Base-by-base conservation (phyloP, 2,888 invertebrate species). In the Sarcophaga variegata region DNA sequence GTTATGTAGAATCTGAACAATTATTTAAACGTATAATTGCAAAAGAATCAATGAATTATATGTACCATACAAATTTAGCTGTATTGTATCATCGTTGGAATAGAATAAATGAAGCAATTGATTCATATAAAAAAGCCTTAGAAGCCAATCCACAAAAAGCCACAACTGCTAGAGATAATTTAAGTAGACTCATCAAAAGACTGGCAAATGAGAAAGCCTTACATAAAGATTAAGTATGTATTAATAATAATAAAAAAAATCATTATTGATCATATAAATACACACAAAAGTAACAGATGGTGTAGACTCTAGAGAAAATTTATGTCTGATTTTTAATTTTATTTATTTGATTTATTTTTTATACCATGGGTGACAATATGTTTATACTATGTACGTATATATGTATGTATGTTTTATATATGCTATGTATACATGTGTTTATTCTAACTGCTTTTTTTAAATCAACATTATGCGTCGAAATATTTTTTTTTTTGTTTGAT, bases 81-180 rank as follows among this genome's bases (percentile, higher is more conserved):
- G 98, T 98, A 25, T 94, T 98, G n/a, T 98, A 98, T 93, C 98
- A 98, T 94, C 96, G 98, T 27, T 98, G 98, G 98, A 96, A 96
- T 88, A 97, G 96, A 93, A 94, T 95, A 83, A 94, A 95, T 8
- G 94, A 95, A 89, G 98, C 98, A 0, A 95, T 96, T 91, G 92
- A 94, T 88, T 95, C 96, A 94, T 99, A 99, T 92, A 94, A 94
- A 89, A 95, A 94, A 90, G 97, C 98, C 17, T 94, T 98, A 76
- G 93, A 94, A 90, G 93, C 98, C 3, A 96, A 97, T 92, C 96
- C 97, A 0, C 22, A 86, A 0, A 93, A 94, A 69, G 95, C 96
- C 87, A 94, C 94, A 89, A 97, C 96, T 89, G 96, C 97, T 2
- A 94, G 94, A 85, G 95, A 95, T 88, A 97, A 97, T 94, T 94